phyloP scores from a whole-genome alignment of 2,113 vertebrate species.

The Arizona elegans region DNA sequence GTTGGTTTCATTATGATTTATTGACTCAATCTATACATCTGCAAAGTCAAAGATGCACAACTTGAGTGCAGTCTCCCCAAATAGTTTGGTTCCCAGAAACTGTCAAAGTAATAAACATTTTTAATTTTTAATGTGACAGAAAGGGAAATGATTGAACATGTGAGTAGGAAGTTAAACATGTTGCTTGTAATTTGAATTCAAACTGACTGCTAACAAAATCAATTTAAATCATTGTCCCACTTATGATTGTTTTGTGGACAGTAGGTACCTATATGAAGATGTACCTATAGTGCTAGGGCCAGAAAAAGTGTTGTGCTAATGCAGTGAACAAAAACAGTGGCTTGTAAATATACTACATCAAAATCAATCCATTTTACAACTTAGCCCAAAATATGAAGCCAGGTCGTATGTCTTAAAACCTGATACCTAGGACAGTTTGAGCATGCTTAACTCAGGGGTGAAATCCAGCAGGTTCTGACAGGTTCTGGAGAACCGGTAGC shows the following conservation, averaged over 20 bases:
- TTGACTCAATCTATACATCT: not conserved
- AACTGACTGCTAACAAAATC: not conserved
- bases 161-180: not conserved
- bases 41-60: not conserved
- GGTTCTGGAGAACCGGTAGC: too few species aligned
- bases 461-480: too few species aligned
- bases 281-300: not conserved
- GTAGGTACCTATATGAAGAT: not conserved
- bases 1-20: not conserved
- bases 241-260: not conserved
- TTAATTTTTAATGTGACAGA: not conserved
- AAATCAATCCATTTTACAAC: not conserved
- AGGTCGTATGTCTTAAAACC: not conserved
- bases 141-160: not conserved
- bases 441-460: not conserved
- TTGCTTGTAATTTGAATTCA: not conserved
- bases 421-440: not conserved
- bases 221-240: not conserved
- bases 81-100: not conserved
- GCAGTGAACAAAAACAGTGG: not conserved
- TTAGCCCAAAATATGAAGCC: not conserved
- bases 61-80: not conserved
- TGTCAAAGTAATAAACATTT: not conserved
- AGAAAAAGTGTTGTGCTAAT: not conserved
- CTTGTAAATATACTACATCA: not conserved